Conservation (phyloP, 2,797 vertebrate species). For the Crossoptilon crossoptilon region DNA sequence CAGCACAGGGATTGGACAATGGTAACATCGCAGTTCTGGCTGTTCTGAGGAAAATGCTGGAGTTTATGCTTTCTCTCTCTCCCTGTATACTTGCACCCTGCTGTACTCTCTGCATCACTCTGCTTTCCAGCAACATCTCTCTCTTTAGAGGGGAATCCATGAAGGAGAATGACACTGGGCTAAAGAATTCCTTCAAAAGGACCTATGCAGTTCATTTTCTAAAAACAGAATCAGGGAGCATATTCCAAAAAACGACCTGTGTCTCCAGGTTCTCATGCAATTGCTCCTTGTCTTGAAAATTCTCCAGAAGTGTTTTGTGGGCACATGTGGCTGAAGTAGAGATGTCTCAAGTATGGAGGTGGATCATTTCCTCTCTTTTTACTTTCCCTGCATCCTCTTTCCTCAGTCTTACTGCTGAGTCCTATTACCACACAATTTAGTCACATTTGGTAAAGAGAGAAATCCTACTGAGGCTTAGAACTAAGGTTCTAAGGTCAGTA, state of each 20-base stretch:
- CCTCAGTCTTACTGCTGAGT: neutral
- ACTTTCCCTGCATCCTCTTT: neutral
- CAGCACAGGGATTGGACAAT: neutral
- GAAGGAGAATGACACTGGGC: neutral
- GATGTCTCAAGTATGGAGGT: neutral
- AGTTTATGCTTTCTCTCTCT: neutral
- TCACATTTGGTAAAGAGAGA: neutral
- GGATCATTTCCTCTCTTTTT: neutral
- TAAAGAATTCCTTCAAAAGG: neutral
- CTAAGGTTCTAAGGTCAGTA: neutral
- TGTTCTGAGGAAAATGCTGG: neutral
- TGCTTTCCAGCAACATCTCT: neutral
- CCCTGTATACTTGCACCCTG: neutral
- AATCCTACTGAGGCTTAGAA: neutral
- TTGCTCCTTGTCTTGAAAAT: neutral
- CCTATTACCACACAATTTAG: neutral
- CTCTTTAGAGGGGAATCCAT: neutral
- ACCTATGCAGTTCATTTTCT: neutral
- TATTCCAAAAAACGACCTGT: neutral
- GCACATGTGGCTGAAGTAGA: neutral
- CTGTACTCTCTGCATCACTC: neutral
- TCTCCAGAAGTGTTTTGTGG: neutral
- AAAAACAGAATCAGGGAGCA: rapidly evolving
- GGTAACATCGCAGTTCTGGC: neutral
- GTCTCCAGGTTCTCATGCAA: neutral